Evolutionary conservation across 2,888 invertebrate genomes (phyloP).

Genomic region (Dexiosoma caninum): DNA sequence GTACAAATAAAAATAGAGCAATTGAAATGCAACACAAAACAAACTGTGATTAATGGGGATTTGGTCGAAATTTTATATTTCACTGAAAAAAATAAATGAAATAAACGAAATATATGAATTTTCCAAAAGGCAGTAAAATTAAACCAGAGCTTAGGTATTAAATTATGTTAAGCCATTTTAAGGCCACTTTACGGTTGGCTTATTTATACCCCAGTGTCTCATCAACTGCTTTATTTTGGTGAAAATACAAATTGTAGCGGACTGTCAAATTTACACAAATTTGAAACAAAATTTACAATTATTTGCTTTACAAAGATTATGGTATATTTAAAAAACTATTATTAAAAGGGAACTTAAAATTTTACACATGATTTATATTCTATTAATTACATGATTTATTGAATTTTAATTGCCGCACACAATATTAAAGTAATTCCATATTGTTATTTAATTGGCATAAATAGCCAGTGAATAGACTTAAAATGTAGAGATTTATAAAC

Average conservation of each 20-base stretch:
- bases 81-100: not conserved
- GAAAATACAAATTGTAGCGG: not conserved
- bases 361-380: slow-evolving; percentile 12
- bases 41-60: slow-evolving; percentile 11
- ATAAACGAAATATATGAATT: not conserved
- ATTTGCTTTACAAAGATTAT: no score
- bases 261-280: not conserved
- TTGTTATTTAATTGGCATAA: not conserved
- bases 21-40: not conserved
- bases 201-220: slow-evolving; percentile 10
- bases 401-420: no score
- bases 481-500: no score
- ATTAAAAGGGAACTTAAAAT: not conserved
- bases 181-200: not conserved
- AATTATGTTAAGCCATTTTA: not conserved
- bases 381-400: slow-evolving; percentile 9
- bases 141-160: not conserved
- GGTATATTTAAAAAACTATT: not conserved
- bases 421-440: not conserved
- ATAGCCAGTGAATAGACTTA: not conserved
- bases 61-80: not conserved
- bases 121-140: no score
- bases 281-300: not conserved
- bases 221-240: not conserved
- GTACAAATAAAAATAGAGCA: not conserved